Conservation (phyloP, 1,140 invertebrate species). For the Vanessa atalanta region DNA sequence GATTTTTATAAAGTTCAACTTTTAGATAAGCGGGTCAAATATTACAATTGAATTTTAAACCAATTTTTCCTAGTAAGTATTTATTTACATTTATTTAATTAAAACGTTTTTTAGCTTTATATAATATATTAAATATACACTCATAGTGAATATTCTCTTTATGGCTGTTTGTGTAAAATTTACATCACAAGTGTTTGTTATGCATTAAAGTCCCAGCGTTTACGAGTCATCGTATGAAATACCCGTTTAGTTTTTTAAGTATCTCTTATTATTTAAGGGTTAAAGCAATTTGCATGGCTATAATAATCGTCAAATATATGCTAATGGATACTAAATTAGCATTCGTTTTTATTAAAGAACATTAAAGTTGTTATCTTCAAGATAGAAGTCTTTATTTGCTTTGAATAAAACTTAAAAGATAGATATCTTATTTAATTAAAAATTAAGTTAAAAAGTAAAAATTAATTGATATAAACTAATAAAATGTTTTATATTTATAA, state of each 20-base stretch:
- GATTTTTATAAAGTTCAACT: no score
- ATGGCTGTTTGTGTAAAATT: conserved; percentile 40
- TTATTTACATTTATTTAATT: no score
- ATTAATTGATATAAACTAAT: no score
- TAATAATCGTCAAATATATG: conserved; percentile 5
- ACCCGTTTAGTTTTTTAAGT: conserved; percentile 16
- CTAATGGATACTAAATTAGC: conserved; percentile 5
- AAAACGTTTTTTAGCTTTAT: neutral
- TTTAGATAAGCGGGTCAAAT: no score
- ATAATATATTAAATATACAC: neutral
- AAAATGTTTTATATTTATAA: no score
- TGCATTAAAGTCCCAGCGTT: conserved; percentile 31
- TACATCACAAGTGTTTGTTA: conserved; percentile 34
- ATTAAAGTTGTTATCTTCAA: neutral
- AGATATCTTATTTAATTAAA: no score
- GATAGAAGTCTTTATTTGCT: neutral
- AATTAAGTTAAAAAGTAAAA: no score
- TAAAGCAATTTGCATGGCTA: conserved; percentile 14
- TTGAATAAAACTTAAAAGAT: neutral
- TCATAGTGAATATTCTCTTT: conserved; percentile 10
- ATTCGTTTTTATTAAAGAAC: neutral
- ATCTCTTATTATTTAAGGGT: conserved; percentile 24
- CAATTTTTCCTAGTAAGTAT: no score
- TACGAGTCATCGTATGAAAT: conserved; percentile 6
- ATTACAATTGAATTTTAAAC: no score